Evolutionary conservation across 2,888 invertebrate genomes (phyloP).

Genomic region (Pristionchus maxplancki): DNA sequence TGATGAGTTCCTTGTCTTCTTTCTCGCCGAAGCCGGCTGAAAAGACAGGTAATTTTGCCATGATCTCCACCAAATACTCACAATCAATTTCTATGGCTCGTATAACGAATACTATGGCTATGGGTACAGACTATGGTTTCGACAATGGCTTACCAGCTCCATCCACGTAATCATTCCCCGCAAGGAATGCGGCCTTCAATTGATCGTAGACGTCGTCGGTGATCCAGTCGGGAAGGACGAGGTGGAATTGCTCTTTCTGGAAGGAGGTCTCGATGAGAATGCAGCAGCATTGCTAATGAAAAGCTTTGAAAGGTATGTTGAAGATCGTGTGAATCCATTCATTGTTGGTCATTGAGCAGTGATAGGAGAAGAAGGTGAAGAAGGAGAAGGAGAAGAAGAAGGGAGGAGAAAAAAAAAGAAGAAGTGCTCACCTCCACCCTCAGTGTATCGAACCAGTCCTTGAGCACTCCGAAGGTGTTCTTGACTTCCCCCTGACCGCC

Average conservation of each 20-base stretch:
- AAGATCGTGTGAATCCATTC: too few relatives aligned
- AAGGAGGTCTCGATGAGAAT: too few relatives aligned
- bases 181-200: not conserved
- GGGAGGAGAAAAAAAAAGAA: not conserved
- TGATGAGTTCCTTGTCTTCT: not conserved
- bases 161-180: not conserved
- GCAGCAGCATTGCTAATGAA: too few relatives aligned
- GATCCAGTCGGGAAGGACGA: conserved; percentile 17
- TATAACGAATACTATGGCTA: too few relatives aligned
- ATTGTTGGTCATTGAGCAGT: too few relatives aligned
- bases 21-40: conserved; percentile 44
- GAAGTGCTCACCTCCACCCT: not conserved
- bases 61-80: too few relatives aligned
- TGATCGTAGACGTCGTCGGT: conserved; percentile 44
- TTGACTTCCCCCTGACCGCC: not conserved
- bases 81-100: too few relatives aligned
- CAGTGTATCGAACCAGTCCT: conserved; percentile 10
- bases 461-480: not conserved
- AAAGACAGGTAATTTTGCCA: not conserved
- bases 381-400: not conserved
- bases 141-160: conserved; percentile 39
- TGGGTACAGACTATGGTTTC: too few relatives aligned
- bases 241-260: conserved; percentile 41
- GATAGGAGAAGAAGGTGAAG: too few relatives aligned
- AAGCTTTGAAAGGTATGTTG: too few relatives aligned